Percentiles rank a stretch among this genome's conserved stretches.
phyloP scores from a whole-genome alignment of 2,888 invertebrate genomes.

The Apoda limacodes region DNA sequence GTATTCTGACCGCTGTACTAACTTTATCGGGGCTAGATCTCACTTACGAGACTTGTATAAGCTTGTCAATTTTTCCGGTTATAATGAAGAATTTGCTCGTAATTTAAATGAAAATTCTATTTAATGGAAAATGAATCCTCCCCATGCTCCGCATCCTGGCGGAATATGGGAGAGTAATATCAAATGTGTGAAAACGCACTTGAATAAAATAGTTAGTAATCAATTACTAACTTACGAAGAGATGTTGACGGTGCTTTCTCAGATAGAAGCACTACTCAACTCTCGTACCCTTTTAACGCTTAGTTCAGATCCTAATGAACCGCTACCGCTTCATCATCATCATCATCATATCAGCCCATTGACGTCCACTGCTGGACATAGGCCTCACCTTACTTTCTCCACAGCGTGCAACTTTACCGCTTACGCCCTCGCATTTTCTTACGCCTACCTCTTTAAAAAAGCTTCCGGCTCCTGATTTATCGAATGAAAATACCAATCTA shows the following conservation, averaged over 20 bases:
- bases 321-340: no score
- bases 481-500: no score
- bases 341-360: no score
- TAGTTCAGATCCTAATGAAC: conserved; percentile 1
- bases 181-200: conserved; percentile 7
- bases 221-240: conserved; percentile 4
- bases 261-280: conserved; percentile 4
- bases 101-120: conserved; percentile 2
- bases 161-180: conserved; percentile 9
- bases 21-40: conserved; percentile 11
- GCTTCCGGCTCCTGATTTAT: no score
- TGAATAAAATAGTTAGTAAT: conserved; percentile 2
- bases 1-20: conserved; percentile 9
- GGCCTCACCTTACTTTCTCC: no score
- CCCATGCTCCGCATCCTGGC: conserved; percentile 6
- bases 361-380: no score
- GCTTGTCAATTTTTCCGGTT: no score
- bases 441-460: conserved; percentile 1
- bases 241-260: conserved; percentile 1
- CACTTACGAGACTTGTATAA: conserved; percentile 2
- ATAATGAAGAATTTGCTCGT: no score
- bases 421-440: conserved; percentile 4
- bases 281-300: background rate
- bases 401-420: no score
- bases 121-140: conserved; percentile 6